A percentile compares a stretch with the other conserved stretches of the same genome.
Evolutionary conservation across 2,113 vertebrate species (phyloP).

Genomic region (Peromyscus californicus): DNA sequence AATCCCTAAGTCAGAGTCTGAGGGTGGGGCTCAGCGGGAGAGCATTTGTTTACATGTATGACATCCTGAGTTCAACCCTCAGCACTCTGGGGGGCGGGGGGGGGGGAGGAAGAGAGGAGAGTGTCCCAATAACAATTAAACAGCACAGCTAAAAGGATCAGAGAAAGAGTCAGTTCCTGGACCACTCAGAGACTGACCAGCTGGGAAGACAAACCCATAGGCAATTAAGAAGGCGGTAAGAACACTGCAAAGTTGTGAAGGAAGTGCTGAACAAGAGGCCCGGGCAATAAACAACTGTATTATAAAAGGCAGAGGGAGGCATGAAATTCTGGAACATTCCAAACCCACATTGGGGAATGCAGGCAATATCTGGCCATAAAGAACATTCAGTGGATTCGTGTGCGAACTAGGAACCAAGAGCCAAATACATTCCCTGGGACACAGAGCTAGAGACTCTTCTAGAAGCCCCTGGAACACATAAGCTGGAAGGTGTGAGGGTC

Average conservation of each 20-base stretch:
- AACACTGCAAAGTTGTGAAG: background rate
- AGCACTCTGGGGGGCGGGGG: fast-evolving
- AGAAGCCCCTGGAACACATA: background rate
- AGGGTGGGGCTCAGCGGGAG: background rate
- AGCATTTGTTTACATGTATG: background rate
- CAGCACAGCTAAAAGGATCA: background rate
- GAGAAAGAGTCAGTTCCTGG: background rate
- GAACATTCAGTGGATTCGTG: slow-evolving; percentile 36
- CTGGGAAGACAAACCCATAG: background rate
- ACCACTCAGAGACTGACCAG: background rate
- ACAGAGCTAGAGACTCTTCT: background rate
- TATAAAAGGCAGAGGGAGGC: background rate
- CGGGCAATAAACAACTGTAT: background rate
- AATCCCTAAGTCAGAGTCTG: background rate
- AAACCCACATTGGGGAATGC: background rate
- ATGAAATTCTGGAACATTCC: slow-evolving; percentile 67
- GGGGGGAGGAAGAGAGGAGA: fast-evolving
- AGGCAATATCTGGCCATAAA: slow-evolving; percentile 32
- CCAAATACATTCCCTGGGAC: background rate
- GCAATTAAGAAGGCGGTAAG: background rate
- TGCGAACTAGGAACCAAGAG: slow-evolving; percentile 2
- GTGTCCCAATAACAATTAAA: background rate
- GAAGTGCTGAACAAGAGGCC: background rate
- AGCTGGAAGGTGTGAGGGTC: slow-evolving; percentile 11
- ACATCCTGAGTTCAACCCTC: background rate